Evolutionary conservation across 2,888 invertebrate genomes (phyloP), one percentile per base, ranked within the genome.

Genomic region (Chymomyza amoena): DNA sequence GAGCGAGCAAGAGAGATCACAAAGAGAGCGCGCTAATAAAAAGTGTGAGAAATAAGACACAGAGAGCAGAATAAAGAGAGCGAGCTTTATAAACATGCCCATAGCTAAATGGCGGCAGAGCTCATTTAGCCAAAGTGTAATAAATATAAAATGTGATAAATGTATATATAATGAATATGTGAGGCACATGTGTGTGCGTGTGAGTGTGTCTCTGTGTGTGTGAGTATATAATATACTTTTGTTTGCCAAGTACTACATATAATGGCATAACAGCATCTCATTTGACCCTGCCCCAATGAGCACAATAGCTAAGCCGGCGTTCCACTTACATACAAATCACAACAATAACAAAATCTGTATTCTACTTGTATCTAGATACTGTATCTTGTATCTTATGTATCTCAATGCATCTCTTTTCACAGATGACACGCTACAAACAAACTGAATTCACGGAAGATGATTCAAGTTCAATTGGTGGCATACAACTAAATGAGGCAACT

Each of bases 401-500:
- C n/a, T 36, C 39, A 45, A 45, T 65, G 28, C 32, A 20, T 39
- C 50, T 32, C 32, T 32, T 84, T 81, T n/a, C n/a, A 20, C 93
- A 97, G 97, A 97, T 97, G 97, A 96, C 96, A 81, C 94, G 96
- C 78, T 97, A 97, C 90, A 96, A 96, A 92, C 96, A 96, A 92
- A 95, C 96, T 28, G 96, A 96, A 86, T 96, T 97, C 87, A 95
- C 95, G 90, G 96, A 96, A 88, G 96, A 96, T 77, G 97, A 97
- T 89, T 94, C 94, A 25, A 95, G 95, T 83, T 96, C 96, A 88
- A 94, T 96, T 86, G 96, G 96, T 80, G 96, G 96, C 64, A 96
- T 96, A 45, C 96, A 96, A 83, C 93, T 97, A 74, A 96, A 95
- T 78, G 96, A 96, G 91, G 95, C 96, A 0, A 95, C 96, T 57